Conservation (phyloP, 2,888 invertebrate species). For the Cordylochernes scorpioides region DNA sequence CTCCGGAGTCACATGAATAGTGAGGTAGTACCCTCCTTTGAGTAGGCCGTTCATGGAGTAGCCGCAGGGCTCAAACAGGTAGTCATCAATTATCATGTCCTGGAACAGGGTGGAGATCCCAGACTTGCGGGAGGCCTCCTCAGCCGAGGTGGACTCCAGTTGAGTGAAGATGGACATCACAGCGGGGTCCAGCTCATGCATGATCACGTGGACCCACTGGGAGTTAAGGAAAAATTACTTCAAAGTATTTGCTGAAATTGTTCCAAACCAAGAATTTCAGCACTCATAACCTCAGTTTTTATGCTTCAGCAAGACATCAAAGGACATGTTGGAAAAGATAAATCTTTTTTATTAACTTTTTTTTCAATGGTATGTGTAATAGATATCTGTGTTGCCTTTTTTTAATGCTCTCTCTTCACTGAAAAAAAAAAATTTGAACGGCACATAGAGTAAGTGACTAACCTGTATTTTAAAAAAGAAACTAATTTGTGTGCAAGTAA, state of each 20-base stretch:
- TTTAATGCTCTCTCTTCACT: no score
- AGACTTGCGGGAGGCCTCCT: constrained; percentile 70
- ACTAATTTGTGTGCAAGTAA: no score
- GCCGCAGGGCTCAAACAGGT: constrained; percentile 89
- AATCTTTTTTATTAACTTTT: no score
- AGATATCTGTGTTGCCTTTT: no score
- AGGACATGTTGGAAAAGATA: no score
- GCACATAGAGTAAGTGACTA: no score
- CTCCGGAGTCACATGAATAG: constrained; percentile 96
- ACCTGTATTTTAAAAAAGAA: no score
- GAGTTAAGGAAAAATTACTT: constrained; percentile 4
- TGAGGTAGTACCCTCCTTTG: constrained; percentile 84
- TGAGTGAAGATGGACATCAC: constrained; percentile 76
- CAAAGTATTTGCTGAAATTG: not conserved
- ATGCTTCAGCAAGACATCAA: no score
- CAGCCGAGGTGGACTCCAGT: constrained; percentile 42
- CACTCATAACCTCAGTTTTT: not conserved
- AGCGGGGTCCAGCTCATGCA: constrained; percentile 75
- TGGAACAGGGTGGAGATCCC: constrained; percentile 82
- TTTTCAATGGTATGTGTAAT: no score
- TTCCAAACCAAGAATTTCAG: not conserved
- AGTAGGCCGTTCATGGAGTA: constrained; percentile 97
- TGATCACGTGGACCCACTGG: constrained; percentile 31
- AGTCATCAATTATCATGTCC: constrained; percentile 81
- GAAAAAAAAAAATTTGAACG: no score